Evolutionary conservation across 2,888 invertebrate genomes (phyloP).

Genomic region (Bimastos eiseni): DNA sequence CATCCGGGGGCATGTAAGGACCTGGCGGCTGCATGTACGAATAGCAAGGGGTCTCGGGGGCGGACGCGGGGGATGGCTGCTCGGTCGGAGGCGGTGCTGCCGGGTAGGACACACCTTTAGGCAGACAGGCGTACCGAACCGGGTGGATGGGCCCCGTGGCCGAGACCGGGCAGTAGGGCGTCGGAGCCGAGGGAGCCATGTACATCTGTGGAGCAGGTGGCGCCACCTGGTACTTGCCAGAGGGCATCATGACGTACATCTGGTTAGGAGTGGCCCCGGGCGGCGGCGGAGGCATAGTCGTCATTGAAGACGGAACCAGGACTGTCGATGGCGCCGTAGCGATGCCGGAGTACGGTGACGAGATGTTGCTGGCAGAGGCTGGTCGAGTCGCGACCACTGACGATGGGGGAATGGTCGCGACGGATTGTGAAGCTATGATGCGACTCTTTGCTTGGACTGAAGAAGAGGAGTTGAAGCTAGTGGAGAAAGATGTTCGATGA

Average conservation of each 20-base stretch:
- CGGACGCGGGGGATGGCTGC: not conserved
- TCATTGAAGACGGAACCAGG: not conserved
- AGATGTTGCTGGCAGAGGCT: not conserved
- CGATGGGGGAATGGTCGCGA: not conserved
- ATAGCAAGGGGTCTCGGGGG: not conserved
- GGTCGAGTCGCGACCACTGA: not conserved
- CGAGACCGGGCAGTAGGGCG: not conserved
- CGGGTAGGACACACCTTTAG: not conserved
- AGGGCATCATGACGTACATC: not conserved
- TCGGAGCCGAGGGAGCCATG: not conserved
- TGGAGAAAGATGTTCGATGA: not conserved
- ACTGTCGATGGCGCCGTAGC: not conserved
- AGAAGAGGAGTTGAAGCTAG: not conserved
- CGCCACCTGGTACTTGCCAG: not conserved
- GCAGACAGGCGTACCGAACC: not conserved
- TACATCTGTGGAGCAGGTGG: not conserved
- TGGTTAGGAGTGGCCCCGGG: not conserved
- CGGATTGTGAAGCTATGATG: not conserved
- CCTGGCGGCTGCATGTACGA: not conserved
- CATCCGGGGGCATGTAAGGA: not conserved
- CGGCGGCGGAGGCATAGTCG: not conserved
- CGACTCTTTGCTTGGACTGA: not conserved
- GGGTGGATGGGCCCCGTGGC: not conserved
- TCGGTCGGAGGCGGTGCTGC: not conserved
- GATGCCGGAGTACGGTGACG: not conserved